phyloP scores from a whole-genome alignment of 1,140 invertebrate genomes.

The Scaptodrosophila lebanonensis region DNA sequence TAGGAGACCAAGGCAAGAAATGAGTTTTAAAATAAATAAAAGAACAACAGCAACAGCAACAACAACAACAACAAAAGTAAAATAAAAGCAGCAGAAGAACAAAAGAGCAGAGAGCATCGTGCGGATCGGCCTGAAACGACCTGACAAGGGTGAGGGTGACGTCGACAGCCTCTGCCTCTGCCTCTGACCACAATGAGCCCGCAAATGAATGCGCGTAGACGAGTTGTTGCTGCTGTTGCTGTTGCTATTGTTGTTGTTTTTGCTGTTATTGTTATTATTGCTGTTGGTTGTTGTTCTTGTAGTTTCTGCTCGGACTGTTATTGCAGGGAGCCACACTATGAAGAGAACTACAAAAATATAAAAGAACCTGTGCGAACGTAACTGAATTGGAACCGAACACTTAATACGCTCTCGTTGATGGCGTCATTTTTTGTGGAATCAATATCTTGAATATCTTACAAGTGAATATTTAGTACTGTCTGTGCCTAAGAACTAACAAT shows the following conservation, averaged over 20 bases:
- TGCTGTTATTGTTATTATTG: no score
- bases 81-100: conserved; percentile 43
- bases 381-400: no score
- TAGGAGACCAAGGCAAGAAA: conserved; percentile 53
- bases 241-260: conserved; percentile 44
- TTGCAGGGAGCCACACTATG: no score
- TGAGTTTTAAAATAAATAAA: conserved; percentile 75
- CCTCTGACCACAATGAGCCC: conserved; percentile 58
- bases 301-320: no score
- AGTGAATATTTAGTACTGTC: no score
- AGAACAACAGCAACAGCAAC: conserved; percentile 8
- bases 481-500: no score
- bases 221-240: conserved; percentile 6
- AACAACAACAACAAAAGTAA: conserved; percentile 17
- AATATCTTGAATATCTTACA: no score
- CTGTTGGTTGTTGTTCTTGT: no score
- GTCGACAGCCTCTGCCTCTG: conserved; percentile 44
- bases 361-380: no score
- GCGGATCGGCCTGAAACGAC: conserved; percentile 7
- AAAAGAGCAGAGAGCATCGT: conserved; percentile 49
- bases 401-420: no score
- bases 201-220: conserved; percentile 71
- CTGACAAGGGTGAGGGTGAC: conserved; percentile 59
- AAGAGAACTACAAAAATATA: no score
- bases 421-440: no score